phyloP scores from a whole-genome alignment of 2,797 vertebrate genomes.

The Squalus acanthias region DNA sequence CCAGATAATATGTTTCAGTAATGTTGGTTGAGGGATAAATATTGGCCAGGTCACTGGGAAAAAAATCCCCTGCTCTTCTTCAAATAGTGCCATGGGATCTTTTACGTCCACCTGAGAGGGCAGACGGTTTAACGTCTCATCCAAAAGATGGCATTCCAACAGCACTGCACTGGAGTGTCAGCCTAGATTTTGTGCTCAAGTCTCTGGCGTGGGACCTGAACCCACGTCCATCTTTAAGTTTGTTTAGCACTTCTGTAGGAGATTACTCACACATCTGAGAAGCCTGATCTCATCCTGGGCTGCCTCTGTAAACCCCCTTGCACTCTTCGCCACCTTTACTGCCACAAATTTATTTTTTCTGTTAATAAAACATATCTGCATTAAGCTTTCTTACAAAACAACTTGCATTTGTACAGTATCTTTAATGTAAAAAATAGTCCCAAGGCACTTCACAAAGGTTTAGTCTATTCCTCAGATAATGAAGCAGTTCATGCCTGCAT shows the following conservation, averaged over 20 bases:
- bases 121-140: background rate
- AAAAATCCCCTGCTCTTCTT: background rate
- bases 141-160: background rate
- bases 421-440: background rate
- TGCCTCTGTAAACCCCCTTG: conserved; percentile 62
- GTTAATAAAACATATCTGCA: conserved; percentile 38
- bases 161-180: background rate
- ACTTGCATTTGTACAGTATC: background rate
- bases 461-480: background rate
- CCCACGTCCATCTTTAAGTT: background rate
- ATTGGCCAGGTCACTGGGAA: background rate
- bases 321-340: conserved; percentile 74
- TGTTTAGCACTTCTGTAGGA: background rate
- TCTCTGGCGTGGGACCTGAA: background rate
- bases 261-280: conserved; percentile 63
- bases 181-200: background rate
- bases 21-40: background rate
- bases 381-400: background rate
- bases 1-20: background rate
- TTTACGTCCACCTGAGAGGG: background rate
- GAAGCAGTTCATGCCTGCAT: background rate
- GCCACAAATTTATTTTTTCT: conserved; percentile 62
- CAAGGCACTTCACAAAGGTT: background rate
- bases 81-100: background rate
- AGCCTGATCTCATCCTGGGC: conserved; percentile 70